phyloP scores from a whole-genome alignment of 2,888 invertebrate genomes.

The Beris chalybata region DNA sequence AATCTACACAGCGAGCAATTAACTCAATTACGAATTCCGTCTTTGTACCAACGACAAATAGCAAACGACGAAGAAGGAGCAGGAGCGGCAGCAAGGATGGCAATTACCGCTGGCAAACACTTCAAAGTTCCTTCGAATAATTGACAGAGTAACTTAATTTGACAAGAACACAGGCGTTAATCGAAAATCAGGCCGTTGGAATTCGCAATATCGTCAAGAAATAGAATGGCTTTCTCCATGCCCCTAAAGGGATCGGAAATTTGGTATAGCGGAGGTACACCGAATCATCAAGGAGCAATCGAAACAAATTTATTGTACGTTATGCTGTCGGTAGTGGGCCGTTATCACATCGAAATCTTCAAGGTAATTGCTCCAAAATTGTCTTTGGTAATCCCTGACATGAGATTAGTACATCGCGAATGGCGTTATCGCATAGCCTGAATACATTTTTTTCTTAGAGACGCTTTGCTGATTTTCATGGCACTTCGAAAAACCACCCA shows the following conservation, averaged over 20 bases:
- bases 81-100: not conserved
- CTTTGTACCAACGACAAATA: not conserved
- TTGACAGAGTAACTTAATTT: constrained; percentile 23
- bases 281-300: too few relatives aligned
- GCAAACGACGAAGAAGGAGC: not conserved
- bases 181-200: too few relatives aligned
- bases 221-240: too few relatives aligned
- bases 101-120: constrained; percentile 24
- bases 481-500: too few relatives aligned
- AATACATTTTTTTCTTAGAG: constrained; percentile 18
- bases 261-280: too few relatives aligned
- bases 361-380: constrained; percentile 28
- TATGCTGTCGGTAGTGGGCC: not conserved
- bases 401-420: constrained; percentile 28
- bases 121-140: constrained; percentile 20
- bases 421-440: constrained; percentile 22
- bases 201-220: too few relatives aligned
- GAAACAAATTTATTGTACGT: too few relatives aligned
- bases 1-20: constrained; percentile 28
- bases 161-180: not conserved
- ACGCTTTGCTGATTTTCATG: constrained; percentile 16
- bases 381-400: constrained; percentile 28
- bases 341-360: constrained; percentile 6
- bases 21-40: constrained; percentile 22
- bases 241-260: too few relatives aligned